phyloP scores from a whole-genome alignment of 2,797 vertebrate species.

The Pygocentrus nattereri region DNA sequence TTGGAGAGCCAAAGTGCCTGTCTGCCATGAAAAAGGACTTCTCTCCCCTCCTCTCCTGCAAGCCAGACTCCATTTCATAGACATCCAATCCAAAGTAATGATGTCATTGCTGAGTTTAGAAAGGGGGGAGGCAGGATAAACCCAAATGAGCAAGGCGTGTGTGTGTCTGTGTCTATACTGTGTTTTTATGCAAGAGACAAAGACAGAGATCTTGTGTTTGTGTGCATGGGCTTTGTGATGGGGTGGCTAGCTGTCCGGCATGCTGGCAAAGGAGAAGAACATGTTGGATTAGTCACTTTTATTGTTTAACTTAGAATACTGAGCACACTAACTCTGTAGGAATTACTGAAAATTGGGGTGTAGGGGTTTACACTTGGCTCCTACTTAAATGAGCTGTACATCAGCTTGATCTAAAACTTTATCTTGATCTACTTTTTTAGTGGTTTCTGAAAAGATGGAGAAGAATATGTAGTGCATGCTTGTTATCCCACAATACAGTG shows the following conservation, averaged over 20 bases:
- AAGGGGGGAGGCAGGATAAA: constrained; percentile 60
- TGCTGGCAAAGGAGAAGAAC: constrained; percentile 63
- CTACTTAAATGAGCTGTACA: neutral
- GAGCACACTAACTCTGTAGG: constrained; percentile 65
- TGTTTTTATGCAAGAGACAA: constrained; percentile 30
- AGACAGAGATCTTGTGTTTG: constrained; percentile 48
- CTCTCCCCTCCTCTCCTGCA: constrained; percentile 52
- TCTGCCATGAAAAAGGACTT: constrained; percentile 69
- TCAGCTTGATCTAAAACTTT: neutral
- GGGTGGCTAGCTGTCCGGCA: constrained; percentile 49
- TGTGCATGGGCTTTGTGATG: constrained; percentile 43
- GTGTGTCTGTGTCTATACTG: constrained; percentile 40
- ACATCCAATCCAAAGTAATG: constrained; percentile 75
- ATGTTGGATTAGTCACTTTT: constrained; percentile 62
- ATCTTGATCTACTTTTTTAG: neutral
- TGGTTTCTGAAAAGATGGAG: too few relatives aligned
- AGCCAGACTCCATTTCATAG: constrained; percentile 71
- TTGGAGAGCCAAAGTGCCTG: constrained; percentile 76
- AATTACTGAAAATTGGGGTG: constrained; percentile 30
- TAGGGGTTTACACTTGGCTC: constrained; percentile 24
- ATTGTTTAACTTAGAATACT: constrained; percentile 67
- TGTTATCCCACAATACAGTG: neutral
- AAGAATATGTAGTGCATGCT: neutral
- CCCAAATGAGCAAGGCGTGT: constrained; percentile 43
- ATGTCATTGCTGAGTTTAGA: constrained; percentile 78